Percentiles rank a stretch among this genome's conserved stretches.
phyloP scores from a whole-genome alignment of 2,113 vertebrate genomes.

The Nyctibius bracteatus region DNA sequence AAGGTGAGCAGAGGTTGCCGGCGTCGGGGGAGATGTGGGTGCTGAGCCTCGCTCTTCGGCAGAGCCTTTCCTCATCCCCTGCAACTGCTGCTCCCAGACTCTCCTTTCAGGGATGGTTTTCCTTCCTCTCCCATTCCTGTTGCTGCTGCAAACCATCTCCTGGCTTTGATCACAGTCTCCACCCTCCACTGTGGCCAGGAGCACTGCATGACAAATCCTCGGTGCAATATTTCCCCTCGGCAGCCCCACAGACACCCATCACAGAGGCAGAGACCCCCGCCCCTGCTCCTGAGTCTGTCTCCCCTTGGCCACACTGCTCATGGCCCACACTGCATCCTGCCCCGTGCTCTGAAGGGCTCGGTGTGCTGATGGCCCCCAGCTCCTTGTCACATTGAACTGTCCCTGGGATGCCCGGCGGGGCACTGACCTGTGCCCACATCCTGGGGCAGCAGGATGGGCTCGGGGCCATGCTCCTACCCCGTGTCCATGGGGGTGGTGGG shows the following conservation, averaged over 20 bases:
- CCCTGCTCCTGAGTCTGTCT: fast-evolving
- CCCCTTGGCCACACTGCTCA: not conserved
- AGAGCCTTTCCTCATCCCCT: no score
- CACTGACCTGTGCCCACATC: not conserved
- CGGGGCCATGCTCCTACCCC: fast-evolving
- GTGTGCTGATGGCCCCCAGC: not conserved
- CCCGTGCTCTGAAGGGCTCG: not conserved
- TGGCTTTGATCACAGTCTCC: no score
- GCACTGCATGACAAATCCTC: not conserved
- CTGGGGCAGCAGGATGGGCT: not conserved
- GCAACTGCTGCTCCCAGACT: no score
- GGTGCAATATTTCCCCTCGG: fast-evolving
- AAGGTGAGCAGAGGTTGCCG: no score
- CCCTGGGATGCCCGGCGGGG: not conserved
- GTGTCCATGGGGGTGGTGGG: fast-evolving
- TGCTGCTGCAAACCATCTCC: no score
- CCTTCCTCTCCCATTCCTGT: no score
- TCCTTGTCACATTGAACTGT: fast-evolving
- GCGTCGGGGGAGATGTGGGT: no score
- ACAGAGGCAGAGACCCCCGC: not conserved
- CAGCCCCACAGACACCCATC: fast-evolving
- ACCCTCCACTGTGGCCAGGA: no score
- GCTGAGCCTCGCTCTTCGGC: no score
- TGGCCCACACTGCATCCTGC: not conserved
- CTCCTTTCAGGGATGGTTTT: no score